These are phyloP conservation scores for Mus spicilegus DNA, from an alignment of 2,113 vertebrate species.

Conservation along the genomic window DNA sequence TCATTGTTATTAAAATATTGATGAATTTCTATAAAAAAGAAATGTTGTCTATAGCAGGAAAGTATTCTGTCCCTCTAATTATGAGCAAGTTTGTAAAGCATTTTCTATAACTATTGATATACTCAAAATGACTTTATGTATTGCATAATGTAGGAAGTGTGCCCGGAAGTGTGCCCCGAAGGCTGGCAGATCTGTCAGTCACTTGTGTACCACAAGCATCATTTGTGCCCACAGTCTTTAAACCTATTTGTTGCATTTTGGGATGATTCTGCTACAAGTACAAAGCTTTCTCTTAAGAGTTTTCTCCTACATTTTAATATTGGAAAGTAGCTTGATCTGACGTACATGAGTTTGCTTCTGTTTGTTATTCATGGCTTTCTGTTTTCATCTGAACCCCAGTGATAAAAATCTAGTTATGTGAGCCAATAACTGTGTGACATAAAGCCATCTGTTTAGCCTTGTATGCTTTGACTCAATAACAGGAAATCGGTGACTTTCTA, in stretches of 20 bases:
- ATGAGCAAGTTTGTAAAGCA: constrained; percentile 2
- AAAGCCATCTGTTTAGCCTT: constrained; percentile 72
- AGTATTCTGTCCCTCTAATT: background rate
- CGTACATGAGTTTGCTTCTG: constrained; percentile 68
- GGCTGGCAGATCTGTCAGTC: background rate
- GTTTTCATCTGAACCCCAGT: constrained; percentile 72
- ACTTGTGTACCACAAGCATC: background rate
- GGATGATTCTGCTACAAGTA: background rate
- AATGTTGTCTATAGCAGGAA: background rate
- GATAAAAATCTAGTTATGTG: constrained; percentile 69
- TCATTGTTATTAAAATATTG: background rate
- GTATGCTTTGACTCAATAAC: constrained; percentile 65
- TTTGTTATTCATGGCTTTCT: constrained; percentile 72
- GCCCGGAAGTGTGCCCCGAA: background rate
- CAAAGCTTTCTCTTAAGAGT: constrained; percentile 50
- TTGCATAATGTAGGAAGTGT: background rate
- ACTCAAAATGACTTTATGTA: background rate
- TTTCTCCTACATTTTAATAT: constrained; percentile 58
- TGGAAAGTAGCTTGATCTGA: constrained; percentile 47
- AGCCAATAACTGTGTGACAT: constrained; percentile 69
- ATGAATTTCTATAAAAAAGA: constrained; percentile 12
- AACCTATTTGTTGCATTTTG: constrained; percentile 14
- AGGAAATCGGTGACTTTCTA: constrained; percentile 68
- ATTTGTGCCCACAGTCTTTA: background rate
- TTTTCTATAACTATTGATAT: background rate